Evolutionary conservation across 2,113 vertebrate species (phyloP).

Genomic region (Cyphomyrus plagiostoma): DNA sequence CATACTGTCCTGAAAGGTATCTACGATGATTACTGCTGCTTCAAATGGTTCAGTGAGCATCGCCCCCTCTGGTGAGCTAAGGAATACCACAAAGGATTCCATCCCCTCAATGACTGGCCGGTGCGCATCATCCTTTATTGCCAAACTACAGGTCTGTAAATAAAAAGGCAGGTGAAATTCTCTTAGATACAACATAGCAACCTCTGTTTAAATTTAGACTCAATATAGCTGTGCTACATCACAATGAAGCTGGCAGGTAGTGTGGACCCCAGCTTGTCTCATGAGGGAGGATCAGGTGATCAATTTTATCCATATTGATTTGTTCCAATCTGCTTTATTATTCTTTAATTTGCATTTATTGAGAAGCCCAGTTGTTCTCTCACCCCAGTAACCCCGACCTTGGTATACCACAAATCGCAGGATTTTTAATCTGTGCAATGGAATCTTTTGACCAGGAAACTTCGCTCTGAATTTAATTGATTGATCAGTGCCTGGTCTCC

Average conservation of each 20-base stretch:
- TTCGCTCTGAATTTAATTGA: background rate
- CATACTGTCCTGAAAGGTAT: constrained; percentile 85
- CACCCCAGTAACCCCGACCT: background rate
- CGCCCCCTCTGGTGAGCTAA: constrained; percentile 89
- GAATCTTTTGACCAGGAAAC: background rate
- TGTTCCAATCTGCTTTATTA: background rate
- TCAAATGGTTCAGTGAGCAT: constrained; percentile 84
- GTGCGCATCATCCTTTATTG: constrained; percentile 87
- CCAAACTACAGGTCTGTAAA: constrained; percentile 79
- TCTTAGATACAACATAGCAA: background rate
- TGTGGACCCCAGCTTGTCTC: background rate
- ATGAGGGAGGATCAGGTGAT: background rate
- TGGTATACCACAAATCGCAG: background rate
- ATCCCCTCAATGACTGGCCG: constrained; percentile 88
- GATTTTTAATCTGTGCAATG: background rate
- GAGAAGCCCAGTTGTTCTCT: background rate
- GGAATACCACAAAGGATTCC: constrained; percentile 92
- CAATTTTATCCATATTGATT: background rate
- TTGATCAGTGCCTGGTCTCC: background rate
- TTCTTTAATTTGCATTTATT: background rate
- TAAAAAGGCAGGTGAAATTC: background rate
- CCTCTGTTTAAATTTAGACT: background rate
- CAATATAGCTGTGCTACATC: background rate
- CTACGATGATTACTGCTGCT: constrained; percentile 79
- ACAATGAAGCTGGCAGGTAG: background rate